phyloP scores from a whole-genome alignment of 2,113 vertebrate genomes.

The Pomatostomus ruficeps region DNA sequence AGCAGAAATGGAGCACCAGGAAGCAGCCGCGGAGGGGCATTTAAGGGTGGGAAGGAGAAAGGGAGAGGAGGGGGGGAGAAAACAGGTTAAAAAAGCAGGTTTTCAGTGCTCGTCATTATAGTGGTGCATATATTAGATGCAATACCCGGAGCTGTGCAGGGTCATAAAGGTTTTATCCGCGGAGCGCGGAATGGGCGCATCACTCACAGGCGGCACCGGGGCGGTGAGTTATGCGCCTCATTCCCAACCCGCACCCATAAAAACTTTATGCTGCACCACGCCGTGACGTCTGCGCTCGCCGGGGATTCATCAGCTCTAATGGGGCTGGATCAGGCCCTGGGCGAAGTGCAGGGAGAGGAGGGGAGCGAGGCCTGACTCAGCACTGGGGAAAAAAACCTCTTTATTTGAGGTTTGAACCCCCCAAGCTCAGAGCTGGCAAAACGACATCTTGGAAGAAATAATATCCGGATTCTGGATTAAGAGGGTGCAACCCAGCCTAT shows the following conservation, averaged over 20 bases:
- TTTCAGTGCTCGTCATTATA: slow-evolving; percentile 36
- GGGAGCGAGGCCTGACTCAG: slow-evolving; percentile 29
- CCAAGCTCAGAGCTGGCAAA: neutral
- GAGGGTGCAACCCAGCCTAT: neutral
- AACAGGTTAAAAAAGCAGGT: slow-evolving; percentile 37
- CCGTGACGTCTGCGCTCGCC: neutral
- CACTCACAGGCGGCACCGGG: slow-evolving; percentile 35
- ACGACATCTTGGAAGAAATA: neutral
- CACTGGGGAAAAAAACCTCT: neutral
- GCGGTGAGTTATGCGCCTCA: slow-evolving; percentile 46
- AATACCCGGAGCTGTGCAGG: neutral
- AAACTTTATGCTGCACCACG: slow-evolving; percentile 49
- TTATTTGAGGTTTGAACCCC: neutral
- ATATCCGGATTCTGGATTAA: neutral
- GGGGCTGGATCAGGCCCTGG: neutral
- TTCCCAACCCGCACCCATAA: slow-evolving; percentile 22
- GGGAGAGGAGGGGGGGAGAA: neutral
- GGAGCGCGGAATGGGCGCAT: slow-evolving; percentile 43
- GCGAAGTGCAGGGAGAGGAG: neutral
- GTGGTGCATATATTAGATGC: slow-evolving; percentile 46
- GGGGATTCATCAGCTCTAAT: slow-evolving; percentile 20
- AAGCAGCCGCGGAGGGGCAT: neutral
- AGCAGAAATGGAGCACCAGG: slow-evolving; percentile 16
- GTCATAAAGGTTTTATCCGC: slow-evolving; percentile 63
- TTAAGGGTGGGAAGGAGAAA: neutral